Conservation (phyloP, 1,140 invertebrate species). For the Pachypsylla venusta region DNA sequence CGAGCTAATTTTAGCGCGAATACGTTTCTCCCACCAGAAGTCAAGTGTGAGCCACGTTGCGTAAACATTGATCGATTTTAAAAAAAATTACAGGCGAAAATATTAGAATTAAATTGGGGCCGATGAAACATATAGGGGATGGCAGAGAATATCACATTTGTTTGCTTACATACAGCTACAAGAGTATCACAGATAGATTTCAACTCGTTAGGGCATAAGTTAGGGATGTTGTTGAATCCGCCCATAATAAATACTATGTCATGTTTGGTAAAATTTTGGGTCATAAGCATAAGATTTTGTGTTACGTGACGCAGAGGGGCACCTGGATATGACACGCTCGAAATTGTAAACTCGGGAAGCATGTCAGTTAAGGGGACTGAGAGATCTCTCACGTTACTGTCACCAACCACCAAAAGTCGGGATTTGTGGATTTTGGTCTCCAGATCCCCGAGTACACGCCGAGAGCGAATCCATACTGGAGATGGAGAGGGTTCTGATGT, state of each 20-base stretch:
- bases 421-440: no score
- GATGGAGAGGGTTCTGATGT: no score
- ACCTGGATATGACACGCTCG: no score
- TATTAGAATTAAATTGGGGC: not conserved
- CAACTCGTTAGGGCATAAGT: not conserved
- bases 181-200: not conserved
- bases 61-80: not conserved
- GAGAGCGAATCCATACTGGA: no score
- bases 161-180: not conserved
- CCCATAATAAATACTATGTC: not conserved
- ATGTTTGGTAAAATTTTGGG: not conserved
- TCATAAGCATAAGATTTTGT: no score
- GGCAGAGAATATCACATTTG: not conserved
- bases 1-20: not conserved
- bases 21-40: not conserved
- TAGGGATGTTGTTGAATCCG: not conserved
- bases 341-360: no score
- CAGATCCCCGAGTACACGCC: no score
- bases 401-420: no score
- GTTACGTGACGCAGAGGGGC: no score
- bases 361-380: no score
- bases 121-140: not conserved
- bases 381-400: no score
- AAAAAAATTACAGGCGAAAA: not conserved
- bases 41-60: not conserved